A percentile compares a stretch with the other conserved stretches of the same genome.
Conservation (phyloP, 2,797 vertebrate genomes). For the Silurus aristotelis region DNA sequence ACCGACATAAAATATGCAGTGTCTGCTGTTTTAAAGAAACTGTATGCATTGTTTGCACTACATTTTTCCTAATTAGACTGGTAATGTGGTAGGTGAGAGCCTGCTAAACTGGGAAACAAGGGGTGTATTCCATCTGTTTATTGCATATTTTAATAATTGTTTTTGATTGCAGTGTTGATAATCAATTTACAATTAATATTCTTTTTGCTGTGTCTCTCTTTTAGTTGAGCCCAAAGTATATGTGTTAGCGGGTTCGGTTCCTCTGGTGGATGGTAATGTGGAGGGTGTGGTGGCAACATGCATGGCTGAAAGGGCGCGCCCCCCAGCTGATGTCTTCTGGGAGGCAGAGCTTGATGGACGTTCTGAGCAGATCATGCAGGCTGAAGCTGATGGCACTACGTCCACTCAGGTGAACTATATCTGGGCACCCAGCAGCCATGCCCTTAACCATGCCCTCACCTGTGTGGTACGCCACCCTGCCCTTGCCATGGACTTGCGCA, state of each 20-base stretch:
- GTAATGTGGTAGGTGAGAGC: neutral
- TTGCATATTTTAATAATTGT: neutral
- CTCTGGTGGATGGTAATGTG: constrained; percentile 85
- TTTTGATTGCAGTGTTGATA: neutral
- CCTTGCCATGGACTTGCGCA: constrained; percentile 84
- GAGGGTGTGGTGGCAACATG: constrained; percentile 89
- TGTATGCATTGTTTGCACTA: no score
- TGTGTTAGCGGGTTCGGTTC: constrained; percentile 80
- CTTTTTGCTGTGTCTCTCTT: neutral
- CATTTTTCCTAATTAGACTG: no score
- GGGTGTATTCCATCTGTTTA: neutral
- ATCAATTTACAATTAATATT: neutral
- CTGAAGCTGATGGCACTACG: constrained; percentile 84
- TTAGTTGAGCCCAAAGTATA: constrained; percentile 92
- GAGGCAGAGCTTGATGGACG: constrained; percentile 84
- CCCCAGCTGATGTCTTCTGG: constrained; percentile 88
- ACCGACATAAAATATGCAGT: no score
- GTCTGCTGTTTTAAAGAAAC: no score
- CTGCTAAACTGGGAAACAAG: neutral
- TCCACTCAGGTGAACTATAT: constrained; percentile 82
- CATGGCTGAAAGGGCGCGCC: constrained; percentile 90
- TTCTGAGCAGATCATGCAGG: constrained; percentile 72
- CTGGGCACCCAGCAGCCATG: constrained; percentile 84
- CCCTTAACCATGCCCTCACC: constrained; percentile 84
- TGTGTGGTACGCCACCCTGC: constrained; percentile 91